Base-by-base conservation (phyloP, 2,888 invertebrate species). In the Monoplex corrugatus region DNA sequence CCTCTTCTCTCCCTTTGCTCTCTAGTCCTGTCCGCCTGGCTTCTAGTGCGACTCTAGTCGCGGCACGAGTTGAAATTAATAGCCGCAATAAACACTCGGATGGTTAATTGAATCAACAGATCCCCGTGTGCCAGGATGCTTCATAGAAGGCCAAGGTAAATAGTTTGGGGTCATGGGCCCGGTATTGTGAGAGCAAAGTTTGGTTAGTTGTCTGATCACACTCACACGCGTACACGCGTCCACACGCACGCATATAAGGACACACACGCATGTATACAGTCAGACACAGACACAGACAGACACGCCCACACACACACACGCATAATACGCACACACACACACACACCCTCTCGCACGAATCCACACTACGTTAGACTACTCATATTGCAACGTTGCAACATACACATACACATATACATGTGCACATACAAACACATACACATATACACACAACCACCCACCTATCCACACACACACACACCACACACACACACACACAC, bases 71-170 rank as follows among this genome's bases (percentile, higher is more conserved):
- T 87, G 87, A 87, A 87, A 87, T 87, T 87, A 87, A 87, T 87
- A 87, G 87, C 87, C 32, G 87, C 87, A 87, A 87, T 87, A 87
- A 87, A 87, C 87, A 87, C 87, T 87, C 78, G 75, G 87, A 44
- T 50, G 87, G 78, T 87, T 87, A 87, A 87, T 87, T 87, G 87
- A 87, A 87, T 87, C 75, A 87, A 87, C 87, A 87, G 78, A 82
- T 82, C 85, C 35, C 86, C n/a, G 50, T 78, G 87, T 50, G 45
- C 32, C 35, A n/a, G 28, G 87, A 87, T 87, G 87, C 75, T 87
- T 45, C 87, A 23, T 87, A 43, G n/a, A 87, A 43, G 78, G 75
- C 40, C 63, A 82, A 78, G 40, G 87, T 87, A 87, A 87, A 87
- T 87, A 87, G 87, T 87, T 82, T 28, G 40, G 57, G 87, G 63